These are phyloP conservation scores for Tiliqua scincoides DNA, from an alignment of 2,113 vertebrate species.

Conservation along the genomic window DNA sequence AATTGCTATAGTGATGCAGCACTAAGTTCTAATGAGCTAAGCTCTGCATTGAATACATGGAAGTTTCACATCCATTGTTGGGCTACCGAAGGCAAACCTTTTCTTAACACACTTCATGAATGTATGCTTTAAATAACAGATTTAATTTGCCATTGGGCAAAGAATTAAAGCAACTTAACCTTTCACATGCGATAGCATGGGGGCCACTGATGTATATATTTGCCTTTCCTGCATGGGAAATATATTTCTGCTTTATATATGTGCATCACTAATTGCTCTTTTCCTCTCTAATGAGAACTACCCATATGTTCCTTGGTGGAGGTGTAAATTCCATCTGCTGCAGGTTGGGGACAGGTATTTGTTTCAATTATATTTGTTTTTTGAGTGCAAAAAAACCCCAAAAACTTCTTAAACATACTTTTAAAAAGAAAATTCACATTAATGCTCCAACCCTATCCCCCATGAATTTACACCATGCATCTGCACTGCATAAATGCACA, in stretches of 20 bases:
- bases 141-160: accelerated
- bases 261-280: not conserved
- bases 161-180: not conserved
- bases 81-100: not conserved
- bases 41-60: too few relatives aligned
- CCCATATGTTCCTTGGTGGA: slow-evolving; percentile 11
- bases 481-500: too few relatives aligned
- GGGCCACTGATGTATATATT: not conserved
- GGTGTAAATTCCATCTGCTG: not conserved
- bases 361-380: slow-evolving; percentile 3
- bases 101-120: not conserved
- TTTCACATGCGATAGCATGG: not conserved
- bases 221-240: not conserved
- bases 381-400: not conserved
- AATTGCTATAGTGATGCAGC: not conserved
- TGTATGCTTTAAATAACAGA: not conserved
- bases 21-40: not conserved
- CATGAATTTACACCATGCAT: too few relatives aligned
- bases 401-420: too few relatives aligned
- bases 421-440: slow-evolving; percentile 14
- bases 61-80: not conserved
- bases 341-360: not conserved
- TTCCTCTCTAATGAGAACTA: slow-evolving; percentile 7
- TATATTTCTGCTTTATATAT: not conserved
- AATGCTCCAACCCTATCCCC: too few relatives aligned